These are phyloP conservation scores for Lordiphosa clarofinis DNA, from an alignment of 1,140 invertebrate genomes.

Conservation along the genomic window DNA sequence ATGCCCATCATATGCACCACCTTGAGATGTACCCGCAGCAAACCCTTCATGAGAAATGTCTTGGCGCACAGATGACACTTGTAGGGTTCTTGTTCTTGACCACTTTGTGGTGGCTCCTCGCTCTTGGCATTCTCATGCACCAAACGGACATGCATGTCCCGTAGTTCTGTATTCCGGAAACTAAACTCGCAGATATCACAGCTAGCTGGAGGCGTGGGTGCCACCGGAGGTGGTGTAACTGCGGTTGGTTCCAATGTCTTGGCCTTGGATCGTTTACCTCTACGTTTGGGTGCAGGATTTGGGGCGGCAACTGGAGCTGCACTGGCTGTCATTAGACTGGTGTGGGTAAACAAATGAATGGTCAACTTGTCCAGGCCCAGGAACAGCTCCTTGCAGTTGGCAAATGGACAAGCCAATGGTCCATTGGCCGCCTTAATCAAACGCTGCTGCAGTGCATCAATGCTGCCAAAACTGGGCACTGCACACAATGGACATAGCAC, in stretches of 20 bases:
- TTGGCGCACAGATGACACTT: conserved; percentile 89
- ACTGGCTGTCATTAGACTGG: conserved; percentile 56
- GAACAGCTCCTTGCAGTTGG: conserved; percentile 86
- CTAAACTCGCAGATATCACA: conserved; percentile 87
- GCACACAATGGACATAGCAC: conserved; percentile 88
- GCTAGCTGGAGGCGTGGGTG: conserved; percentile 56
- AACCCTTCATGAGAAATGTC: conserved; percentile 89
- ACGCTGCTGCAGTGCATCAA: conserved; percentile 85
- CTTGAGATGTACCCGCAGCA: conserved; percentile 89
- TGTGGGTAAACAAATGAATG: conserved; percentile 89
- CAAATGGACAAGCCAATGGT: conserved; percentile 85
- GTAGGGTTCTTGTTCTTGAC: conserved; percentile 80
- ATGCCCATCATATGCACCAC: conserved; percentile 84
- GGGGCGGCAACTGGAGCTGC: background rate
- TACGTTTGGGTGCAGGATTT: conserved; percentile 28
- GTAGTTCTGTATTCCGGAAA: conserved; percentile 85
- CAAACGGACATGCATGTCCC: conserved; percentile 87
- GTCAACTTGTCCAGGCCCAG: conserved; percentile 91
- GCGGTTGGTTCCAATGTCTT: conserved; percentile 24
- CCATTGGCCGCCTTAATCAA: conserved; percentile 88
- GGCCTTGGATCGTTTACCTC: conserved; percentile 36
- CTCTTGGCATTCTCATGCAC: conserved; percentile 83
- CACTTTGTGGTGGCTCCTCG: conserved; percentile 8
- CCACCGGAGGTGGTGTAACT: background rate
- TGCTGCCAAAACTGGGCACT: conserved; percentile 85